Evolutionary conservation across 2,113 vertebrate genomes (phyloP).

Genomic region (Lampris incognitus): DNA sequence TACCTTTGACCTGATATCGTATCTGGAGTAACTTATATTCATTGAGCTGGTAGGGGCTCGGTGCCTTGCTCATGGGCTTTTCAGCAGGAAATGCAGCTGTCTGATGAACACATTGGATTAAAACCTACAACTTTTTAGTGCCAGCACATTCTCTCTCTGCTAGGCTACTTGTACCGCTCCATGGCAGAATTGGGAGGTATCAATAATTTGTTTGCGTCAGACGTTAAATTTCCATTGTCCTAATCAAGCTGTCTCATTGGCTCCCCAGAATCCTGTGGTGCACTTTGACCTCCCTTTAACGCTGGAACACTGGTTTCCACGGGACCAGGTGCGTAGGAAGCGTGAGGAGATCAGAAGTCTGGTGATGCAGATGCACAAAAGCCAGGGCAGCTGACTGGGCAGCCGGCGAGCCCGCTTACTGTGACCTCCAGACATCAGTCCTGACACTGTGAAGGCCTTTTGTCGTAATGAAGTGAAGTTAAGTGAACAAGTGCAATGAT

Average conservation of each 20-base stretch:
- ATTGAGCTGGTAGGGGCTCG: no score
- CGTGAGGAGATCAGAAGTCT: constrained; percentile 89
- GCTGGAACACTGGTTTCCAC: constrained; percentile 92
- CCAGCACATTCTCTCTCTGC: no score
- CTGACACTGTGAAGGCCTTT: constrained; percentile 49
- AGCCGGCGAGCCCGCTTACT: neutral
- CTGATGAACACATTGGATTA: no score
- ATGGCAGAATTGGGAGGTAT: no score
- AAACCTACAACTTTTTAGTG: no score
- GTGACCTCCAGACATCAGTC: constrained; percentile 57
- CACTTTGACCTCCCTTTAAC: constrained; percentile 88
- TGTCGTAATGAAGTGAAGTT: neutral
- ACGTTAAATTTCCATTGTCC: neutral
- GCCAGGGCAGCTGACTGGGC: constrained; percentile 75
- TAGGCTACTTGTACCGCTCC: no score
- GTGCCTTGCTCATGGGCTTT: no score
- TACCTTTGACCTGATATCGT: no score
- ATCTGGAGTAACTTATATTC: no score
- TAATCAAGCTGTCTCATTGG: constrained; percentile 44
- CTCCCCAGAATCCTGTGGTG: constrained; percentile 89
- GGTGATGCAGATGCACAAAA: constrained; percentile 87
- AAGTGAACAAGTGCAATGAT: constrained; percentile 17
- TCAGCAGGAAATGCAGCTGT: no score
- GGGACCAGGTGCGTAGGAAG: constrained; percentile 88
- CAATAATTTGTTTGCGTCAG: no score